A percentile compares a stretch with the other conserved stretches of the same genome.
Conservation (phyloP, 92 coral and sea anemone genomes). For the Epizoanthus fatuus region DNA sequence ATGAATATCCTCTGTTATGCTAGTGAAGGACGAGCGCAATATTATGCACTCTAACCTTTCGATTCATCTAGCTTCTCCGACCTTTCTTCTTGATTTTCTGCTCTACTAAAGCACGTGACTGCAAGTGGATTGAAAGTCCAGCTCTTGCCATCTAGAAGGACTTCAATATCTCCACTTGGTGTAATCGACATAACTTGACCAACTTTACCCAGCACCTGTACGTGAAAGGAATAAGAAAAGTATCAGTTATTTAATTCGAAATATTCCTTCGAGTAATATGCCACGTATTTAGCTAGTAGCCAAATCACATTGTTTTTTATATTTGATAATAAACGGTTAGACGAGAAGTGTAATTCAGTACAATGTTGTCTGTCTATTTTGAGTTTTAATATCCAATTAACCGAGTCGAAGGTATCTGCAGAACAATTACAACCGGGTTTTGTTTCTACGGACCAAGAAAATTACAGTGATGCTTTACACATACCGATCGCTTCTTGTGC, state of each 20-base stretch:
- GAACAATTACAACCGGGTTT: no score
- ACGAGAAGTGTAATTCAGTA: no score
- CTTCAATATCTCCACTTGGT: slow-evolving; percentile 5
- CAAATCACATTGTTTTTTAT: no score
- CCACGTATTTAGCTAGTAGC: no score
- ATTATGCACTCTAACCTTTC: background rate
- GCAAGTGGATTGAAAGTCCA: slow-evolving; percentile 35
- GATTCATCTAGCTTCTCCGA: background rate
- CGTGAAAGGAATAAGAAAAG: background rate
- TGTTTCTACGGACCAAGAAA: no score
- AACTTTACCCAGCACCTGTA: slow-evolving; percentile 4
- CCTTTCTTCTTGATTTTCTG: background rate
- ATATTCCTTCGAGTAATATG: background rate
- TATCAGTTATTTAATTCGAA: background rate
- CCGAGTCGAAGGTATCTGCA: no score
- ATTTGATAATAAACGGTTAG: no score
- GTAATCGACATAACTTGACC: slow-evolving; percentile 9
- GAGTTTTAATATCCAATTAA: no score
- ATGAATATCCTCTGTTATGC: background rate
- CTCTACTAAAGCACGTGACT: slow-evolving; percentile 2
- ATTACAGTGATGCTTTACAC: no score
- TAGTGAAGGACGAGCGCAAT: background rate
- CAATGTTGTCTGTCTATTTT: no score
- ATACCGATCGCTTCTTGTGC: no score
- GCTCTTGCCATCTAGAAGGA: background rate